phyloP scores from a whole-genome alignment of 2,113 vertebrate genomes.

The Osmerus eperlanus region DNA sequence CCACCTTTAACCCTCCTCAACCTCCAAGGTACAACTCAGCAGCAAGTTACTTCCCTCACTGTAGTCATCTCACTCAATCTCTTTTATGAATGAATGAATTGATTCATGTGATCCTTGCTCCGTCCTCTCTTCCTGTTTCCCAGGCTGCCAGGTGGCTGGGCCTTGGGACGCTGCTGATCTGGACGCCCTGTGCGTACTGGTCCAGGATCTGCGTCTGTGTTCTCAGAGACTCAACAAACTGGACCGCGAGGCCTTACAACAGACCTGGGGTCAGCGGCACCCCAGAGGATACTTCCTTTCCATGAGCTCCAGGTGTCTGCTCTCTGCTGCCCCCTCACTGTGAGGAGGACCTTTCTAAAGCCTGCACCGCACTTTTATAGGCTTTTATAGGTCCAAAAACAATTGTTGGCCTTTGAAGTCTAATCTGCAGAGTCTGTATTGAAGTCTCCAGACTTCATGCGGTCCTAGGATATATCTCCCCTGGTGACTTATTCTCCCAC shows the following conservation, averaged over 20 bases:
- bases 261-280: conserved; percentile 33
- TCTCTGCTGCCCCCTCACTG: conserved; percentile 34
- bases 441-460: too few species aligned
- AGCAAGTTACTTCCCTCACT: background rate
- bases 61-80: background rate
- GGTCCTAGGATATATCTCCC: too few species aligned
- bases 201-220: conserved; percentile 74
- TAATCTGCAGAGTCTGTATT: too few species aligned
- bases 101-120: background rate
- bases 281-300: conserved; percentile 42
- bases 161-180: conserved; percentile 54
- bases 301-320: conserved; percentile 54
- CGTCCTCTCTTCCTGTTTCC: background rate
- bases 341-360: conserved; percentile 12
- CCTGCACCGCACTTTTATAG: too few species aligned
- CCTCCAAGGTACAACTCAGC: conserved; percentile 66
- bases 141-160: conserved; percentile 73
- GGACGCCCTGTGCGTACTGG: conserved; percentile 36
- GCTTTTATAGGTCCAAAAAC: too few species aligned
- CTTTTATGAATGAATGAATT: background rate
- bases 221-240: conserved; percentile 67
- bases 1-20: conserved; percentile 63
- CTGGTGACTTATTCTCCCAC: too few species aligned
- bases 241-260: conserved; percentile 57
- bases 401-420: too few species aligned